phyloP scores from a whole-genome alignment of 2,797 vertebrate genomes.

The Hippopotamyrus pictus region DNA sequence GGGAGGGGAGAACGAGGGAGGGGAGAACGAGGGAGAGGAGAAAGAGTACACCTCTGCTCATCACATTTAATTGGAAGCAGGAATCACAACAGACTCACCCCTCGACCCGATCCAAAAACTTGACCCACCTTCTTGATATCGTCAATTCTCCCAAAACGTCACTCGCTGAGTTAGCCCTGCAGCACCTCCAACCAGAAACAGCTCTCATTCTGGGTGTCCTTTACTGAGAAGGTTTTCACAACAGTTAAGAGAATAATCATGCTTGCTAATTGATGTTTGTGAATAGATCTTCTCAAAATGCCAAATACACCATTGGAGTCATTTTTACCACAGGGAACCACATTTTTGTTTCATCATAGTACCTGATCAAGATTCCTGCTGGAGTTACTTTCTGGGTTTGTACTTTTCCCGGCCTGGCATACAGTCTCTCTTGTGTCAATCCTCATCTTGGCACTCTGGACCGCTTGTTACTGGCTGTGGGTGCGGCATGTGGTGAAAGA shows the following conservation, averaged over 20 bases:
- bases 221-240: not conserved
- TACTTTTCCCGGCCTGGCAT: not conserved
- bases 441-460: not conserved
- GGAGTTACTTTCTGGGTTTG: not conserved
- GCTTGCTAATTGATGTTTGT: not conserved
- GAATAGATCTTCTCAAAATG: not conserved
- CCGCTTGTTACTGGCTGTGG: not conserved
- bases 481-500: not conserved
- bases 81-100: not conserved
- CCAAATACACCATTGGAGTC: not conserved
- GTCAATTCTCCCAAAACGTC: not conserved
- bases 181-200: not conserved
- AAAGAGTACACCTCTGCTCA: not conserved
- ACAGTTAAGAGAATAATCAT: not conserved
- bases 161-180: not conserved
- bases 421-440: not conserved
- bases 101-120: conserved; percentile 3
- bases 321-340: no score
- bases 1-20: not conserved
- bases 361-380: not conserved
- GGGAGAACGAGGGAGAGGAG: not conserved
- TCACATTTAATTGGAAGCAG: conserved; percentile 17
- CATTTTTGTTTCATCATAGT: not conserved
- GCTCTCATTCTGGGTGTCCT: not conserved
- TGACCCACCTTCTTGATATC: conserved; percentile 14